Base-by-base conservation (phyloP, 2,113 vertebrate genomes). In the Hemibagrus wyckioides region DNA sequence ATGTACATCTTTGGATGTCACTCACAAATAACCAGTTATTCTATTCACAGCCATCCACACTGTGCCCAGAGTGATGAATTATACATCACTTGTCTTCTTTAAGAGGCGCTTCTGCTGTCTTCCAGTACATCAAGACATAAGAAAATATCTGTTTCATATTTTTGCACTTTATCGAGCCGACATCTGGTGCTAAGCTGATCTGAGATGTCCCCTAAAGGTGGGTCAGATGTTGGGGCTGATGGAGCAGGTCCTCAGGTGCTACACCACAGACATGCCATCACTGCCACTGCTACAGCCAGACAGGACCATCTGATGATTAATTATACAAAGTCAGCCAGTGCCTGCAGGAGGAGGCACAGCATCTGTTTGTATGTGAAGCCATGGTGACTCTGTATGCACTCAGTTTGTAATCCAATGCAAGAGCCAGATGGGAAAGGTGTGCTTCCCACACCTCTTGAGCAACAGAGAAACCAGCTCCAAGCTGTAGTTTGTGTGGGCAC, bases 371-470 rank as follows among this genome's bases (percentile, higher is more conserved):
- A 39, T 87, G 63, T 82, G 85, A 83, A 85, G 33, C 71, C 36
- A 79, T 82, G 36, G 83, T 33, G 56, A 85, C 44, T 50, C 48
- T 6, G 30, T 85, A n/a, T 23, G 30, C 33, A 54, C 48, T 28
- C 25, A 57, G 36, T 17, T 56, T 36, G 33, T 84, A 36, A 59
- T 63, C 61, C 36, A 50, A n/a, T 56, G 28, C 21, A 67, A 48
- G 56, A 28, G 11, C 65, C 57, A 65, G 77, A 79, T 80, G 80
- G 39, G 30, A 1, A 82, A 87, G 77, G 82, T 85, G 67, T 79
- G 86, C 67, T 80, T 84, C 52, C 15, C 25, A 81, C 28, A 33
- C 56, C 75, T 88, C 83, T 89, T 88, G 83, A 71, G 89, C 73
- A 88, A 90, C 65, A 52, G 57, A 76, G 67, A 81, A 83, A 25